phyloP scores from a whole-genome alignment of 1,140 invertebrate genomes.

The Anoplophora glabripennis region DNA sequence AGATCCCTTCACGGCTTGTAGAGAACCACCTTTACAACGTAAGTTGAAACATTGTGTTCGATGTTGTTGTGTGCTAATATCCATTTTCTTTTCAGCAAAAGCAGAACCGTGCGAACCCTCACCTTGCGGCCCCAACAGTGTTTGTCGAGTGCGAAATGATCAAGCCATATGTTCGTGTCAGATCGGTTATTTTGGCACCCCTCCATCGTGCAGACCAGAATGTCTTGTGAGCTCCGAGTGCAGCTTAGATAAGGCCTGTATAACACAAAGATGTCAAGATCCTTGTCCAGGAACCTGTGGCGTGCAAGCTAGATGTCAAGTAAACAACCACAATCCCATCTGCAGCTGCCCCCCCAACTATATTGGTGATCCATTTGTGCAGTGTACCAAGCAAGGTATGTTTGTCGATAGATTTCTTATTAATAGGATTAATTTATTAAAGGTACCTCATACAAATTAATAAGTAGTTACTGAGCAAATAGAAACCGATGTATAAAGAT shows the following conservation, averaged over 20 bases:
- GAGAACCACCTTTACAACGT: conserved; percentile 57
- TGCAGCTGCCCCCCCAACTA: conserved; percentile 74
- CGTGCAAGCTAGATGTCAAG: conserved; percentile 72
- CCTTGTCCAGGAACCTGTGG: conserved; percentile 80
- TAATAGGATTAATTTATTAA: no score
- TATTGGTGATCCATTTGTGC: conserved; percentile 79
- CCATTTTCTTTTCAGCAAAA: conserved; percentile 42
- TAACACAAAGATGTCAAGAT: conserved; percentile 76
- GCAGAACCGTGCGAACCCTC: conserved; percentile 74
- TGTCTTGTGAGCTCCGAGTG: conserved; percentile 80
- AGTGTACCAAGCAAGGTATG: conserved; percentile 70
- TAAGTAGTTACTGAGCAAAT: no score
- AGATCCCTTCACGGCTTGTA: conserved; percentile 79
- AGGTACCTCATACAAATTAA: no score
- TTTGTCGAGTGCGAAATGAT: conserved; percentile 67
- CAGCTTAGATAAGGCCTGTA: conserved; percentile 67
- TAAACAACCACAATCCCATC: conserved; percentile 80
- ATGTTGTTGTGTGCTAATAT: not conserved
- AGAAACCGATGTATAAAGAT: no score
- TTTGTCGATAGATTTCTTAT: conserved; percentile 23
- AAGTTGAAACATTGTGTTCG: conserved; percentile 26
- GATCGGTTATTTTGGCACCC: conserved; percentile 70
- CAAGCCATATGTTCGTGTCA: conserved; percentile 77
- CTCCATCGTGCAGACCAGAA: conserved; percentile 74
- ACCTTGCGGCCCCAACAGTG: conserved; percentile 77